Evolutionary conservation across 2,888 invertebrate species (phyloP).

Genomic region (Pteria penguin): DNA sequence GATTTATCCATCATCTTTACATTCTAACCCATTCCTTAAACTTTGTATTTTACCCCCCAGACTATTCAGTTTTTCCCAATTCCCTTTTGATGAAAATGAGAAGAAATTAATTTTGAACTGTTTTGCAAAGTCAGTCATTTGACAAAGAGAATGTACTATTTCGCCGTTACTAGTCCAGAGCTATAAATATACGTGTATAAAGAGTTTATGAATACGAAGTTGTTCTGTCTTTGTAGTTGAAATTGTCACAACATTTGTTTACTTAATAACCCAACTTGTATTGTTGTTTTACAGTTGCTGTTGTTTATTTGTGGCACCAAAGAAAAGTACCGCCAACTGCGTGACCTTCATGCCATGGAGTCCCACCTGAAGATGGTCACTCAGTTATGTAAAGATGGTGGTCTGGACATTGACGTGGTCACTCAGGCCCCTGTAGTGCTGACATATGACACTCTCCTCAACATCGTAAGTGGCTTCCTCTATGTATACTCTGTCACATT

Average conservation of each 20-base stretch:
- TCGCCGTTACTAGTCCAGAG: too few relatives aligned
- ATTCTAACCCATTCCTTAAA: too few relatives aligned
- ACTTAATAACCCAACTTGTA: too few relatives aligned
- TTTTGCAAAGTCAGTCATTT: too few relatives aligned
- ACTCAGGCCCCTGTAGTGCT: conserved; percentile 81
- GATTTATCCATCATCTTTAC: too few relatives aligned
- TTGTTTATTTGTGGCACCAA: conserved; percentile 96
- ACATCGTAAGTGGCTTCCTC: conserved; percentile 83
- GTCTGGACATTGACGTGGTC: conserved; percentile 51
- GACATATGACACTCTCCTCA: conserved; percentile 94
- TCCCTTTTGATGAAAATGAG: too few relatives aligned
- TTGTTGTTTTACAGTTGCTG: conserved; percentile 82
- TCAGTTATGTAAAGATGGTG: conserved; percentile 72
- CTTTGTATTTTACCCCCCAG: too few relatives aligned
- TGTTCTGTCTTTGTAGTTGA: neutral
- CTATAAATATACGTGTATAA: neutral
- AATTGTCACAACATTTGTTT: too few relatives aligned
- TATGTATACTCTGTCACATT: neutral
- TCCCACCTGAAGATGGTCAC: conserved; percentile 86
- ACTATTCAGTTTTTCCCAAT: too few relatives aligned
- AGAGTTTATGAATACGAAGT: neutral
- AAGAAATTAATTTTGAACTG: too few relatives aligned
- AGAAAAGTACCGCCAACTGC: conserved; percentile 94
- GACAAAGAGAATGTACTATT: too few relatives aligned
- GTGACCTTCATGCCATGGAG: conserved; percentile 95